phyloP scores from a whole-genome alignment of 2,888 invertebrate species.

The Microplitis deprimator region DNA sequence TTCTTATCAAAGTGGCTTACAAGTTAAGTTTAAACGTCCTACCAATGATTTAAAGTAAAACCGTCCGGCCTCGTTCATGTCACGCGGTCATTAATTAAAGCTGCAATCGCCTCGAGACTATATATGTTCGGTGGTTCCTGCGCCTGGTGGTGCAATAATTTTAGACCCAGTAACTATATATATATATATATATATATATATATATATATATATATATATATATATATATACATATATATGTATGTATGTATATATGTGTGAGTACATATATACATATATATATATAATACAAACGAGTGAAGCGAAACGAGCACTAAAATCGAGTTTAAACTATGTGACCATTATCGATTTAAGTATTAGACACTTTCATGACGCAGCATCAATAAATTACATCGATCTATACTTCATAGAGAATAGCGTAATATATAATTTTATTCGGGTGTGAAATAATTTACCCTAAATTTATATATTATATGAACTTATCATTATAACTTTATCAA shows the following conservation, averaged over 20 bases:
- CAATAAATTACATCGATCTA: background rate
- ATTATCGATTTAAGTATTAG: slow-evolving; percentile 27
- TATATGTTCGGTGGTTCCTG: slow-evolving; percentile 21
- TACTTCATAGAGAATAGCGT: background rate
- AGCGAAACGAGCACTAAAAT: slow-evolving; percentile 7
- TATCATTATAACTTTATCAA: too few relatives aligned
- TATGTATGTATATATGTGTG: too few relatives aligned
- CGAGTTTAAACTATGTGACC: slow-evolving; percentile 28
- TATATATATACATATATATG: background rate
- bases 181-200: background rate
- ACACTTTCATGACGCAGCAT: slow-evolving; percentile 34
- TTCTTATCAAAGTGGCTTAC: slow-evolving; percentile 40
- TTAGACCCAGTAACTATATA: slow-evolving; percentile 18
- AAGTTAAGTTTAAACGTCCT: slow-evolving; percentile 33
- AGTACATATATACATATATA: too few relatives aligned
- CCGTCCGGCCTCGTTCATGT: slow-evolving; percentile 54
- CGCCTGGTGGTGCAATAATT: slow-evolving; percentile 28
- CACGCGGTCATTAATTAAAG: slow-evolving; percentile 57
- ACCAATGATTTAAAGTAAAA: slow-evolving; percentile 42
- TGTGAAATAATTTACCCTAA: too few relatives aligned
- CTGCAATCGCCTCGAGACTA: slow-evolving; percentile 40
- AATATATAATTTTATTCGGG: too few relatives aligned
- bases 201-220: background rate
- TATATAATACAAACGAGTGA: background rate
- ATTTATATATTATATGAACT: too few relatives aligned